These are phyloP conservation scores for Myrmecophaga tridactyla DNA, from an alignment of 2,113 vertebrate species.

Conservation along the genomic window DNA sequence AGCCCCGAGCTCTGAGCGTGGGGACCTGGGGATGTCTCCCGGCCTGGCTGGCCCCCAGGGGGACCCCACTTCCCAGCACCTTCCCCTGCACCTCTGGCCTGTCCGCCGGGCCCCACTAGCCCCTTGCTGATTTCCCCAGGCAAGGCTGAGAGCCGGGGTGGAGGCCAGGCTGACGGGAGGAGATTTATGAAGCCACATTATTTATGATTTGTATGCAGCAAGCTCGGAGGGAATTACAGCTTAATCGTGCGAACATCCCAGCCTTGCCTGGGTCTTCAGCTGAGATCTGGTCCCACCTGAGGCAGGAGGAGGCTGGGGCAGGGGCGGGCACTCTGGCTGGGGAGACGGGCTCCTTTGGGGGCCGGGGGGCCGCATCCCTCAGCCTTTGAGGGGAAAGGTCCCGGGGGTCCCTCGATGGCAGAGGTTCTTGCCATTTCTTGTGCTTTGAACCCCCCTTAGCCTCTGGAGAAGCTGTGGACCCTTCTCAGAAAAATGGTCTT, in stretches of 20 bases:
- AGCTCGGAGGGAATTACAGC: conserved; percentile 7
- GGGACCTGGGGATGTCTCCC: no score
- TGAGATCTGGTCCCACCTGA: not conserved
- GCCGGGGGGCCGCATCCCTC: fast-evolving
- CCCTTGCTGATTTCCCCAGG: not conserved
- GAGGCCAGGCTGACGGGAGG: not conserved
- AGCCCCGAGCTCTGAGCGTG: not conserved
- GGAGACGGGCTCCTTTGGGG: not conserved
- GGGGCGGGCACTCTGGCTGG: not conserved
- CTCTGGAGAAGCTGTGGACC: not conserved
- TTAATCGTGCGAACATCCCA: conserved; percentile 5
- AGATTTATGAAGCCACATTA: not conserved
- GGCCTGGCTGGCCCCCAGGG: not conserved
- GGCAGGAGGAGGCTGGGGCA: not conserved
- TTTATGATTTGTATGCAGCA: not conserved
- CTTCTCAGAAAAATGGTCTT: not conserved
- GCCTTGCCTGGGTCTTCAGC: not conserved
- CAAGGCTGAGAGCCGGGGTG: fast-evolving
- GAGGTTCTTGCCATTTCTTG: not conserved
- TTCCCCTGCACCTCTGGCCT: not conserved
- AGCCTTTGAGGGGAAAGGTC: not conserved
- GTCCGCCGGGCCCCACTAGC: not conserved
- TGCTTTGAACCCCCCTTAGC: not conserved
- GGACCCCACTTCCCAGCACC: not conserved
- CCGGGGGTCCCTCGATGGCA: not conserved